These are phyloP conservation scores for Nomada ruficornis DNA, from an alignment of 2,888 invertebrate species.

Conservation along the genomic window DNA sequence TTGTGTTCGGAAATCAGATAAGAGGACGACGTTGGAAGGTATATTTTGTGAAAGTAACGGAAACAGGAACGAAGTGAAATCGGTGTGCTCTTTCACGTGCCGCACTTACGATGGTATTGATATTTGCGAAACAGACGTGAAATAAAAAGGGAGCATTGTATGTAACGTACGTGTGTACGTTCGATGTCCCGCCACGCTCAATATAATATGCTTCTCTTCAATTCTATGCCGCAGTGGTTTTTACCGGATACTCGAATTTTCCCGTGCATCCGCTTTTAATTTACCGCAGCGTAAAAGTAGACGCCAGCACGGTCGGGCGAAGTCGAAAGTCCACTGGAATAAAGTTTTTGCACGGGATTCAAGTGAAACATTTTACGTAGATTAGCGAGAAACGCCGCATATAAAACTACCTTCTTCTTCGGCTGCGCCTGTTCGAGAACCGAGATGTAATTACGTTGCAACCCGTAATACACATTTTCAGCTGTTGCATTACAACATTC, in stretches of 20 bases:
- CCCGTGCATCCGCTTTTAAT: constrained; percentile 3
- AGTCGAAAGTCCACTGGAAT: constrained; percentile 25
- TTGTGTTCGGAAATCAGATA: not conserved
- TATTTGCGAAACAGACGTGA: not conserved
- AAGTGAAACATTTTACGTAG: not conserved
- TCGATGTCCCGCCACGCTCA: constrained; percentile 10
- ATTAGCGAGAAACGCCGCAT: not conserved
- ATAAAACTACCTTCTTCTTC: not conserved
- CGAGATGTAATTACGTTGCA: not conserved
- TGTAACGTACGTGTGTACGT: not conserved
- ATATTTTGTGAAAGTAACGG: not conserved
- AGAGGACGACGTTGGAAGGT: not conserved
- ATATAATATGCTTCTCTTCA: constrained; percentile 29
- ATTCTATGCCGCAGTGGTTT: constrained; percentile 21
- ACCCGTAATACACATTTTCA: no score
- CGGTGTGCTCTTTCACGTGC: not conserved
- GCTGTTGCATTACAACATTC: no score
- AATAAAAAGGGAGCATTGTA: not conserved
- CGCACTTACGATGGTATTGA: not conserved
- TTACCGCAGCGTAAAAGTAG: constrained; percentile 24
- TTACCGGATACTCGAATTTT: constrained; percentile 26
- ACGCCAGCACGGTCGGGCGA: constrained; percentile 3
- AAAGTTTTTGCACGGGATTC: constrained; percentile 8
- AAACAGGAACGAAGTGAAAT: not conserved
- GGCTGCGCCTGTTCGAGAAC: not conserved